These are phyloP conservation scores for Coregonus suidteri DNA, from an alignment of 2,797 vertebrate species.

Conservation along the genomic window DNA sequence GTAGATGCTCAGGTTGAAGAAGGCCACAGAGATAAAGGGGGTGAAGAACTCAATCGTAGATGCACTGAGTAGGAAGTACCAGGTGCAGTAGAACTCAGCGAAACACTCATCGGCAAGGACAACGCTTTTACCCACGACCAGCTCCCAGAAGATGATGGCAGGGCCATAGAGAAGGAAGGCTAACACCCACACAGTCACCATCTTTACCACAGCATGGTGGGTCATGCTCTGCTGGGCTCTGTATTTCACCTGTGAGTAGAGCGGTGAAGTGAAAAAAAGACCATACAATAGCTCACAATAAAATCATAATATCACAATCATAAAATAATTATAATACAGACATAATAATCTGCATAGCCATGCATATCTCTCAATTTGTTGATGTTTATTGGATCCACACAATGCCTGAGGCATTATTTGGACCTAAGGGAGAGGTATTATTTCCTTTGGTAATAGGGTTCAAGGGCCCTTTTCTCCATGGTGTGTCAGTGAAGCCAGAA, in stretches of 20 bases:
- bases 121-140: conserved; percentile 80
- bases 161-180: conserved; percentile 95
- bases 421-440: neutral
- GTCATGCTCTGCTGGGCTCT: conserved; percentile 92
- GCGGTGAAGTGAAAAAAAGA: neutral
- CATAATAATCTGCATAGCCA: neutral
- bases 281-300: neutral
- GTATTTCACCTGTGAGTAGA: conserved; percentile 85
- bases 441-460: neutral
- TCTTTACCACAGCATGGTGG: conserved; percentile 86
- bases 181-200: conserved; percentile 89
- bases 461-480: neutral
- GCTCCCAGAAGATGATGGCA: conserved; percentile 95
- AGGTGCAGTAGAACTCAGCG: conserved; percentile 94
- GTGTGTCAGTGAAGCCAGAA: neutral
- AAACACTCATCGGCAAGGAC: conserved; percentile 89
- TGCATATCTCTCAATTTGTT: neutral
- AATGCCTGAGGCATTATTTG: neutral
- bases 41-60: conserved; percentile 96
- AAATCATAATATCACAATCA: conserved; percentile 1
- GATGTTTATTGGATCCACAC: neutral
- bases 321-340: neutral
- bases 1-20: conserved; percentile 98
- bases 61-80: conserved; percentile 95
- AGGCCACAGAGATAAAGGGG: conserved; percentile 92